phyloP scores from a whole-genome alignment of 2,113 vertebrate species.

The Damaliscus lunatus region DNA sequence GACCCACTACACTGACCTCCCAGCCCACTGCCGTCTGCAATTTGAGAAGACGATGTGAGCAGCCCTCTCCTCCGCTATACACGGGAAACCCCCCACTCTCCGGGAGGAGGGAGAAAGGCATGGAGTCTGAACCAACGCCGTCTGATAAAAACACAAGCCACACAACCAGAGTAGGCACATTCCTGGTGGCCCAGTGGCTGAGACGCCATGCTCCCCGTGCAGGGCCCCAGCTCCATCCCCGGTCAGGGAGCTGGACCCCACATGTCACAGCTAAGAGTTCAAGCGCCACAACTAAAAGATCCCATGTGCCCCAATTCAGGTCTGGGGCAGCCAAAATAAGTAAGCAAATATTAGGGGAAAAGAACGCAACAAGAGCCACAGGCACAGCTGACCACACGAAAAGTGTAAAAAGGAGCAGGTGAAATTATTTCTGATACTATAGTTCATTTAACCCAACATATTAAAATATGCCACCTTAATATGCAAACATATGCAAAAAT shows the following conservation, averaged over 20 bases:
- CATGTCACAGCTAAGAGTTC: accelerated
- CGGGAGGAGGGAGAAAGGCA: accelerated
- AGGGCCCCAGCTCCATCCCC: neutral
- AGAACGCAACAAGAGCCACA: accelerated
- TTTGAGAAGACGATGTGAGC: accelerated
- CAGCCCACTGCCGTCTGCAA: accelerated
- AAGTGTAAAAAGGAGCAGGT: neutral
- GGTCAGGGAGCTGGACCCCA: neutral
- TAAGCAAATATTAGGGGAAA: neutral
- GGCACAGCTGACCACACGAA: accelerated
- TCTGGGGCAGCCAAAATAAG: neutral
- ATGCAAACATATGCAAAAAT: neutral
- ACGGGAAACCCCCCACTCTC: no score
- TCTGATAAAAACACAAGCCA: accelerated
- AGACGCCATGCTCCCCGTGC: accelerated
- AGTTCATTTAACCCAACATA: neutral
- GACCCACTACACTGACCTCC: neutral
- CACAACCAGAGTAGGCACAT: accelerated
- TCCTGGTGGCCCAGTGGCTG: neutral
- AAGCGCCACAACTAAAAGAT: accelerated
- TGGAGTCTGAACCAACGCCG: accelerated
- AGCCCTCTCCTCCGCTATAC: accelerated
- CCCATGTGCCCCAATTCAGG: neutral
- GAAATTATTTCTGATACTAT: neutral
- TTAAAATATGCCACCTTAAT: neutral